Evolutionary conservation across 2,113 vertebrate species (phyloP).

Genomic region (Butastur rufipennis): DNA sequence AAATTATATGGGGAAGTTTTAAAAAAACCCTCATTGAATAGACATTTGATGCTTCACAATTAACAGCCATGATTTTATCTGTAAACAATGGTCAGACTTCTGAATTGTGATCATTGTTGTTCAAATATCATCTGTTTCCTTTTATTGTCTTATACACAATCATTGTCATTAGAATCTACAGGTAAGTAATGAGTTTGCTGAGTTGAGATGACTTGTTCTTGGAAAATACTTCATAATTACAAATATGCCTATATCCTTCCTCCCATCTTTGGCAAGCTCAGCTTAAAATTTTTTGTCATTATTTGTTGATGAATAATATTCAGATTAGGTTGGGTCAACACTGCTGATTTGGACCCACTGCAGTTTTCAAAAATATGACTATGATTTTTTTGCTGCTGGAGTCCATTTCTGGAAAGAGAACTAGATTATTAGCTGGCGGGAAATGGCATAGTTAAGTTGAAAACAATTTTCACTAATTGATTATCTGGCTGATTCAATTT

Average conservation of each 20-base stretch:
- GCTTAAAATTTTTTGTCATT: not conserved
- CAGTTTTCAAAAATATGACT: not conserved
- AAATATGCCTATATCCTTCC: not conserved
- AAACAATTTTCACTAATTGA: constrained; percentile 9
- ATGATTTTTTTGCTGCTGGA: not conserved
- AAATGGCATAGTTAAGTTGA: not conserved
- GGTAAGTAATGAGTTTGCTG: not conserved
- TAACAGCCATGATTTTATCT: not conserved
- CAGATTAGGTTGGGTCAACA: not conserved
- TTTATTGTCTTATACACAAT: not conserved
- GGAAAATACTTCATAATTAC: not conserved
- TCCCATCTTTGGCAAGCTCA: not conserved
- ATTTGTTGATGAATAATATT: not conserved
- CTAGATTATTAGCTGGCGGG: not conserved
- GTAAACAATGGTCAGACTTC: not conserved
- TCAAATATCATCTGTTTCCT: not conserved
- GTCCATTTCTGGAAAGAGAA: not conserved
- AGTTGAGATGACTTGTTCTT: not conserved
- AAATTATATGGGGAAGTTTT: not conserved
- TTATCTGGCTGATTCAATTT: not conserved
- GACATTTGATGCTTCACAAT: not conserved
- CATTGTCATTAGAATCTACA: not conserved
- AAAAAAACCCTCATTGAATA: not conserved
- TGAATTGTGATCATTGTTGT: not conserved
- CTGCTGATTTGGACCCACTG: not conserved